These are phyloP conservation scores for Falco peregrinus DNA, from an alignment of 2,797 vertebrate genomes.

Conservation along the genomic window DNA sequence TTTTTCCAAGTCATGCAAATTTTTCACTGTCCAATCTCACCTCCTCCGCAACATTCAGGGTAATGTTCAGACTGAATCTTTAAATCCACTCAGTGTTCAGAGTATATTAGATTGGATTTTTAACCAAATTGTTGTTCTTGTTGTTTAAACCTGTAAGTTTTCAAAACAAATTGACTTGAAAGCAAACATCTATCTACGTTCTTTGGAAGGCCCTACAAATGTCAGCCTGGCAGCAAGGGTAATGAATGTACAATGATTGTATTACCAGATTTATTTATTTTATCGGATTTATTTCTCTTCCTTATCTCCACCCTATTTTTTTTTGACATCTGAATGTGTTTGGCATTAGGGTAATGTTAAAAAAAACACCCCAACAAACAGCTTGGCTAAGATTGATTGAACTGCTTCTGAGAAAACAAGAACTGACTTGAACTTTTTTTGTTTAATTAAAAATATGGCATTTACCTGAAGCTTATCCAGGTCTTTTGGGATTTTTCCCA, in stretches of 20 bases:
- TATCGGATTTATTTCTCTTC: background rate
- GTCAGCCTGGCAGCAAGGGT: background rate
- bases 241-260: background rate
- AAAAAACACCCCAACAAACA: background rate
- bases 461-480: conserved; percentile 16
- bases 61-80: background rate
- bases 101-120: background rate
- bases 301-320: background rate
- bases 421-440: background rate
- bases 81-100: background rate
- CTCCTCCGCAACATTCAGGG: background rate
- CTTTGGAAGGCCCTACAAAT: background rate
- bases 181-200: background rate
- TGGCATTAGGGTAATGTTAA: background rate
- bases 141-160: conserved; percentile 9
- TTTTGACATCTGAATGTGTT: conserved; percentile 34
- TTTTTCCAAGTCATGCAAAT: background rate
- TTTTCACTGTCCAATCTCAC: background rate
- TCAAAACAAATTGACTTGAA: conserved; percentile 17
- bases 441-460: background rate
- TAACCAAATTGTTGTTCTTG: background rate
- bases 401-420: conserved; percentile 5
- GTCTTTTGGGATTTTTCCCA: background rate
- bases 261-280: background rate
- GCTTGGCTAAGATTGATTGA: conserved; percentile 14